Evolutionary conservation across 1,140 invertebrate genomes (phyloP).

Genomic region (Pachypsylla venusta): DNA sequence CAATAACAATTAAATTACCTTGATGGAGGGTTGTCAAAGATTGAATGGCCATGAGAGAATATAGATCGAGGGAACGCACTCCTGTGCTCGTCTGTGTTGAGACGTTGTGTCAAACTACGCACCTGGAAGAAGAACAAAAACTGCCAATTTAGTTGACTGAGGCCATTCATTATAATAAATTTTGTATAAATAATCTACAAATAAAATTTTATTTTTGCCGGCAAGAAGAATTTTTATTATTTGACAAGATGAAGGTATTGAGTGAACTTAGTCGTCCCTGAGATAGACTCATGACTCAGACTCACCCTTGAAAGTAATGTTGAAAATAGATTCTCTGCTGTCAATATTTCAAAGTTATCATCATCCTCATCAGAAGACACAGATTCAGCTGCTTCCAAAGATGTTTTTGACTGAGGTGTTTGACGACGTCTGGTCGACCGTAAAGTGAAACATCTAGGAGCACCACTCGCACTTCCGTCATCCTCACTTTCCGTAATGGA

Average conservation of each 20-base stretch:
- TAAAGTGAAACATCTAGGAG: slow-evolving; percentile 23
- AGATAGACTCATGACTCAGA: too few relatives aligned
- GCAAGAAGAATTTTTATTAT: too few relatives aligned
- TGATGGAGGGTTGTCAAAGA: slow-evolving; percentile 22
- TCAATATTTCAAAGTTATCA: slow-evolving; percentile 75
- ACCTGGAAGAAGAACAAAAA: slow-evolving; percentile 36
- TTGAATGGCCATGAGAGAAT: slow-evolving; percentile 23
- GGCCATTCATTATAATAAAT: too few relatives aligned
- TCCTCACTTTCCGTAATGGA: slow-evolving; percentile 19
- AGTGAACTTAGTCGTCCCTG: too few relatives aligned
- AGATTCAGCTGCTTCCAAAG: slow-evolving; percentile 51
- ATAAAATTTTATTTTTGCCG: too few relatives aligned
- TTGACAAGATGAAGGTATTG: too few relatives aligned
- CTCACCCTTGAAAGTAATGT: slow-evolving; percentile 63
- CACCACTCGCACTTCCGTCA: neutral
- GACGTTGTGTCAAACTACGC: slow-evolving; percentile 63
- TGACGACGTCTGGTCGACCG: slow-evolving; percentile 21
- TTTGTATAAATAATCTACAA: too few relatives aligned
- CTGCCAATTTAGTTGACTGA: neutral
- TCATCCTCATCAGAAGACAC: slow-evolving; percentile 76
- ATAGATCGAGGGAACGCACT: slow-evolving; percentile 23
- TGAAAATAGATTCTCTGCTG: slow-evolving; percentile 78
- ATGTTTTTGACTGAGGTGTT: slow-evolving; percentile 26
- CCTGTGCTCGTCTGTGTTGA: slow-evolving; percentile 60
- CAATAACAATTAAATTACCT: slow-evolving; percentile 17